Percentiles rank a stretch among this genome's conserved stretches.
Conservation (phyloP, 2,113 vertebrate genomes). For the Amazona vittata region DNA sequence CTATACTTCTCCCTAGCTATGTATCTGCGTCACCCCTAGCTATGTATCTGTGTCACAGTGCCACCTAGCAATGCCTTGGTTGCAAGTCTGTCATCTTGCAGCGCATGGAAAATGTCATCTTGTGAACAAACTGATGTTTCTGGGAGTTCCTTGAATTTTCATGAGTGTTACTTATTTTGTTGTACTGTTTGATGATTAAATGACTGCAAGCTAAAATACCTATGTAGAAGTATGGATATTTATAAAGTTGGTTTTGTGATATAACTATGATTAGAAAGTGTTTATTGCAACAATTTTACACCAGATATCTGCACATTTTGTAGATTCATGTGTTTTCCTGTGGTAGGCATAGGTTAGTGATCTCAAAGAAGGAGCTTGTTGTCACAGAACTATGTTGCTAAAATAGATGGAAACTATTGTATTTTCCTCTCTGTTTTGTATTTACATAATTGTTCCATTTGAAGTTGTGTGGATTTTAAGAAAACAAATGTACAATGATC, state of each 20-base stretch:
- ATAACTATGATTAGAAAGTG: background rate
- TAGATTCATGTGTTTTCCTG: background rate
- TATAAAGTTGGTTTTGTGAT: background rate
- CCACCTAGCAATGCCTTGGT: background rate
- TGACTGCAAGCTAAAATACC: background rate
- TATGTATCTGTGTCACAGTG: background rate
- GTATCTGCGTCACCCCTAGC: background rate
- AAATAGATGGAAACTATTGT: background rate
- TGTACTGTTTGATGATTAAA: background rate
- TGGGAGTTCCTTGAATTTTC: background rate
- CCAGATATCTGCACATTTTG: background rate
- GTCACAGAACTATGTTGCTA: background rate
- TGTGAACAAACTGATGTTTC: background rate
- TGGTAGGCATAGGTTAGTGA: constrained; percentile 35
- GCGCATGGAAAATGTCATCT: background rate
- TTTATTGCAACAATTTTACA: background rate
- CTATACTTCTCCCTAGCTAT: background rate
- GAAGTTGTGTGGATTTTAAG: constrained; percentile 7
- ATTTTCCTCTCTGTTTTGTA: constrained; percentile 8
- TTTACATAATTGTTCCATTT: constrained; percentile 15
- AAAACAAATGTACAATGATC: background rate
- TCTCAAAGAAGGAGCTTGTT: background rate
- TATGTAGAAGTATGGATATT: background rate
- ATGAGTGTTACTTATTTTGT: background rate
- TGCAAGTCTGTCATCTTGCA: background rate